phyloP scores from a whole-genome alignment of 2,888 invertebrate species.

The Diabrotica balteata region DNA sequence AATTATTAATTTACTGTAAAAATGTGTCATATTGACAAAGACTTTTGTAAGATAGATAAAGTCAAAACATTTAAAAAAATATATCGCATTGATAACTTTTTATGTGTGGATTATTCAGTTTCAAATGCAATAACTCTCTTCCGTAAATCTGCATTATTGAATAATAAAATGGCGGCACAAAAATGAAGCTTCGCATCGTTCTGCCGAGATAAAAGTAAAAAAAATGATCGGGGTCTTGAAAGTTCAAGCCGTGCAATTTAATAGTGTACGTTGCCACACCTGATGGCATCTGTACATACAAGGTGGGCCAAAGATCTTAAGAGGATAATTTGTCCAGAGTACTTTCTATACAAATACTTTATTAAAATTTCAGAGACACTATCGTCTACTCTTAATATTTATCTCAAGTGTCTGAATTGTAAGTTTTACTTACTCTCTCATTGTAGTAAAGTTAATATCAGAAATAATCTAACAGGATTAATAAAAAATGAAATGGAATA shows the following conservation, averaged over 20 bases:
- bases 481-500: too few species aligned
- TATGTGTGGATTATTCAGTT: slow-evolving; percentile 20
- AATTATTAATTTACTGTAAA: too few species aligned
- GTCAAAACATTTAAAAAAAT: slow-evolving; percentile 14
- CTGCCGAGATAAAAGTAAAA: slow-evolving; percentile 23
- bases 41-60: too few species aligned
- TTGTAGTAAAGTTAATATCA: too few species aligned
- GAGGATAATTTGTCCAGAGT: too few species aligned
- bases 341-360: too few species aligned
- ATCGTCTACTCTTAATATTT: too few species aligned
- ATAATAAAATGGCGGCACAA: slow-evolving; percentile 29
- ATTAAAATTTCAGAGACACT: too few species aligned
- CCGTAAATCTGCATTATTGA: slow-evolving; percentile 34
- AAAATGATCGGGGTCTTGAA: slow-evolving; percentile 34
- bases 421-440: too few species aligned
- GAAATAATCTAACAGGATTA: too few species aligned
- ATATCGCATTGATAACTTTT: slow-evolving; percentile 16
- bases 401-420: too few species aligned
- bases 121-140: slow-evolving; percentile 18
- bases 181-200: slow-evolving; percentile 28
- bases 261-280: slow-evolving; percentile 39
- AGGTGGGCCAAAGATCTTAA: slow-evolving; percentile 13
- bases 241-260: slow-evolving; percentile 39
- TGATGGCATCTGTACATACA: slow-evolving; percentile 37
- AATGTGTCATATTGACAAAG: too few species aligned